Percentiles rank a stretch among this genome's conserved stretches.
Evolutionary conservation across 2,888 invertebrate species (phyloP).

Genomic region (Drosophila siamana): DNA sequence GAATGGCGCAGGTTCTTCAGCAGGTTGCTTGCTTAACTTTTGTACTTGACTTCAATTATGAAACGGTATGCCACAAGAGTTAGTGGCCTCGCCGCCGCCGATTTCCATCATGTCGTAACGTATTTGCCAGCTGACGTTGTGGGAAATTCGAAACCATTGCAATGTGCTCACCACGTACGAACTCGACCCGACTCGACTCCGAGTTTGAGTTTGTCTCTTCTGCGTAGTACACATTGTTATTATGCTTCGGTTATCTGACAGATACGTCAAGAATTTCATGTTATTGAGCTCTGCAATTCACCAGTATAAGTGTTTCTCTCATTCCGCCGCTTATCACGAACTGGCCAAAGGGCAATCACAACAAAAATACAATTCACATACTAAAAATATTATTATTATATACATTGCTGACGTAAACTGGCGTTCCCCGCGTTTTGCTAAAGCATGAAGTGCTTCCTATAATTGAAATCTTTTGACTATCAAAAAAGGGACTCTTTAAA

Average conservation of each 20-base stretch:
- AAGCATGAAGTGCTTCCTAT: constrained; percentile 1
- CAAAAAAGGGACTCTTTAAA: background rate
- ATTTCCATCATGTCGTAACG: constrained; percentile 63
- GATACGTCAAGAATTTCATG: constrained; percentile 37
- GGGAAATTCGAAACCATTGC: constrained; percentile 53
- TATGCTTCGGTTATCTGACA: constrained; percentile 20
- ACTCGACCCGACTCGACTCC: background rate
- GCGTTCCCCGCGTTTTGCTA: background rate
- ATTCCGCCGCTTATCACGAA: constrained; percentile 42
- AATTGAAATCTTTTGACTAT: background rate
- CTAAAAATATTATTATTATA: background rate
- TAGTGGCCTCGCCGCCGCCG: constrained; percentile 54
- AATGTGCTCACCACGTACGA: constrained; percentile 19
- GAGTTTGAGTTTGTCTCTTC: constrained; percentile 1
- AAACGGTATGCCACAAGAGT: constrained; percentile 59
- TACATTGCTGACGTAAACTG: background rate
- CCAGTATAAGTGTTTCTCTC: constrained; percentile 9
- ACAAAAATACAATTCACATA: background rate
- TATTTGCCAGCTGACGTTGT: constrained; percentile 72
- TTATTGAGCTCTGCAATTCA: constrained; percentile 19
- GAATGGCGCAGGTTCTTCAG: constrained; percentile 54
- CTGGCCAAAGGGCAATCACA: constrained; percentile 20
- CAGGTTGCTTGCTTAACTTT: background rate
- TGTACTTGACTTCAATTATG: constrained; percentile 18
- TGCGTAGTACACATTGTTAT: background rate